Percentiles rank a stretch among this genome's conserved stretches.
Conservation (phyloP, 2,797 vertebrate genomes). For the Sus cebifrons region DNA sequence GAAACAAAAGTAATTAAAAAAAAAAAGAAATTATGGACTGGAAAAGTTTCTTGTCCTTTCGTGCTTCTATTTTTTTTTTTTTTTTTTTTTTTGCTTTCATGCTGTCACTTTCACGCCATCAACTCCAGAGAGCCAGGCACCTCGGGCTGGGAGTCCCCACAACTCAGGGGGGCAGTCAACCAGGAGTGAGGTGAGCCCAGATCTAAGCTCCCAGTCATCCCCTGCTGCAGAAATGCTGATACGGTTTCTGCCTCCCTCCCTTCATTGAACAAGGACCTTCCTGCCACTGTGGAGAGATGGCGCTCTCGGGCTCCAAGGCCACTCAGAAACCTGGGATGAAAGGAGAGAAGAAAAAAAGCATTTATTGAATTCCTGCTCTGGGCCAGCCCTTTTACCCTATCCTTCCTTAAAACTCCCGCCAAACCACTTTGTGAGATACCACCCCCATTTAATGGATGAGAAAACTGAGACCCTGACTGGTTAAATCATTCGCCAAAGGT, state of each 20-base stretch:
- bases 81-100: neutral
- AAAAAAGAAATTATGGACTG: too few relatives aligned
- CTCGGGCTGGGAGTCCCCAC: neutral
- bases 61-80: neutral
- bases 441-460: neutral
- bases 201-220: neutral
- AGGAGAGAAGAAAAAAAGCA: neutral
- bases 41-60: neutral
- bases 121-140: neutral
- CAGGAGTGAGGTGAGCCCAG: fast-evolving
- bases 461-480: neutral
- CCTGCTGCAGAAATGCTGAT: neutral
- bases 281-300: fast-evolving
- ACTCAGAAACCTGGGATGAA: neutral
- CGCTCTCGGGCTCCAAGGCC: fast-evolving
- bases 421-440: neutral
- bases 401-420: neutral
- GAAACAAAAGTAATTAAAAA: too few relatives aligned
- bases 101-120: neutral
- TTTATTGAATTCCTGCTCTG: neutral
- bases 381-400: neutral
- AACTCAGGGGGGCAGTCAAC: neutral
- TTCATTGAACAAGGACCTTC: fast-evolving
- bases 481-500: neutral
- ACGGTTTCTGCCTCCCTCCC: neutral